These are phyloP conservation scores for Coreoperca whiteheadi DNA, from an alignment of 2,113 vertebrate genomes.

Conservation along the genomic window DNA sequence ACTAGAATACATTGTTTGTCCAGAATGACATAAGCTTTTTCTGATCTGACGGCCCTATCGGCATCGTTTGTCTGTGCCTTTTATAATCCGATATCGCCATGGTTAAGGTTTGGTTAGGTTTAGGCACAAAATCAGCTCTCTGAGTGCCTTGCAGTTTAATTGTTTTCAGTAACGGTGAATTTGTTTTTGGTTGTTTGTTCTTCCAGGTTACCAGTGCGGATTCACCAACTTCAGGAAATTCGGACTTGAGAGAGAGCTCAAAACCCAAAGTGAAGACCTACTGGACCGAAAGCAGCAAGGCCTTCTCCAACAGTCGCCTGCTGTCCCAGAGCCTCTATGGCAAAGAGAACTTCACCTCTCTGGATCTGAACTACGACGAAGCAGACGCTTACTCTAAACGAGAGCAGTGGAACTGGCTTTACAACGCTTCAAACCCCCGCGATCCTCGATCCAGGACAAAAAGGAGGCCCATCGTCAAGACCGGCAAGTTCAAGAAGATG, in stretches of 20 bases:
- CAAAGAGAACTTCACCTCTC: conserved; percentile 91
- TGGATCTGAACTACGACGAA: conserved; percentile 90
- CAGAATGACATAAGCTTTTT: no score
- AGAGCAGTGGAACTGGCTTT: conserved; percentile 94
- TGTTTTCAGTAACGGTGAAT: neutral
- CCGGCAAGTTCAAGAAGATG: conserved; percentile 99
- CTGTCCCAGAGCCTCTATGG: conserved; percentile 91
- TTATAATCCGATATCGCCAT: neutral
- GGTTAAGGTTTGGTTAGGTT: neutral
- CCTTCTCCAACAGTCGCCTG: conserved; percentile 93
- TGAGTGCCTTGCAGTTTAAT: neutral
- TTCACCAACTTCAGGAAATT: conserved; percentile 86
- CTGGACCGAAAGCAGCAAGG: conserved; percentile 93
- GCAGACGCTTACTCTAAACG: conserved; percentile 91
- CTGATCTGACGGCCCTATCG: no score
- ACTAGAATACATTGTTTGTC: no score
- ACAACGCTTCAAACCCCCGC: conserved; percentile 89
- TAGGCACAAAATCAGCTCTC: neutral
- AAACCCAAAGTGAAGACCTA: conserved; percentile 92
- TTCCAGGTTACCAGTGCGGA: conserved; percentile 82
- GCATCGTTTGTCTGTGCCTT: neutral
- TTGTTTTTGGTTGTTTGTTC: conserved; percentile 19
- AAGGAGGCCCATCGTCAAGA: conserved; percentile 94
- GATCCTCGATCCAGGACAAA: conserved; percentile 91
- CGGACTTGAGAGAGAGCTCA: conserved; percentile 87